Conservation (phyloP, 2,113 vertebrate genomes). For the Lucifuga dentata region DNA sequence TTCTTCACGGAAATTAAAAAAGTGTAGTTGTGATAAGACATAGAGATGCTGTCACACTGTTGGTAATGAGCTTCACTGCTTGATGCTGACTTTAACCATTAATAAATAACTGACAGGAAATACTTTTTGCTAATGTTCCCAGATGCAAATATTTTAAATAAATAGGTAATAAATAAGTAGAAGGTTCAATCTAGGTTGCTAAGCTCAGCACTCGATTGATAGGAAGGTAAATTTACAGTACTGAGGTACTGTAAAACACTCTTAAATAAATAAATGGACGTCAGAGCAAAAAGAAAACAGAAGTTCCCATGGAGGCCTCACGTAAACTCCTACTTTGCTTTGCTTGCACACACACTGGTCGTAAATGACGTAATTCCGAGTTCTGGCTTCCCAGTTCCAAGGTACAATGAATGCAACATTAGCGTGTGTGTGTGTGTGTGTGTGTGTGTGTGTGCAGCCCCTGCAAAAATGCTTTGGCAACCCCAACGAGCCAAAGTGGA, state of each 20-base stretch:
- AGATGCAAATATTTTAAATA: slow-evolving; percentile 61
- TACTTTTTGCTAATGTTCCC: slow-evolving; percentile 45
- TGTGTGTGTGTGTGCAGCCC: too few relatives aligned
- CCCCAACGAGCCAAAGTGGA: too few relatives aligned
- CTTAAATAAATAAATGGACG: slow-evolving; percentile 48
- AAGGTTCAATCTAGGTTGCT: slow-evolving; percentile 18
- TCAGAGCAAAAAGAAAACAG: too few relatives aligned
- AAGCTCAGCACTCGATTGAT: slow-evolving; percentile 51
- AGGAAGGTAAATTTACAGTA: slow-evolving; percentile 41
- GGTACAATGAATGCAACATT: too few relatives aligned
- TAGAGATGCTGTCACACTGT: slow-evolving; percentile 35
- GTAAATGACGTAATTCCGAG: too few relatives aligned
- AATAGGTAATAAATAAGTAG: slow-evolving; percentile 49
- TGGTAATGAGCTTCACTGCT: slow-evolving; percentile 6
- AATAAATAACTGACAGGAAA: slow-evolving; percentile 31
- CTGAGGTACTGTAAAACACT: slow-evolving; percentile 43
- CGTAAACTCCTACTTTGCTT: too few relatives aligned
- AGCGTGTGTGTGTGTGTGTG: too few relatives aligned
- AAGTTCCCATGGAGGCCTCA: too few relatives aligned
- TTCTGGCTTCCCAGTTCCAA: too few relatives aligned
- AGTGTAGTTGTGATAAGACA: slow-evolving; percentile 6
- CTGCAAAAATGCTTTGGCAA: too few relatives aligned
- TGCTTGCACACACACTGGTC: too few relatives aligned
- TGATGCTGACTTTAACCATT: slow-evolving; percentile 16
- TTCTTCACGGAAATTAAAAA: too few relatives aligned